Percentiles rank a stretch among this genome's conserved stretches.
These are phyloP conservation scores for Carpatolechia fugitivella DNA, from an alignment of 2,888 invertebrate species.

Conservation along the genomic window DNA sequence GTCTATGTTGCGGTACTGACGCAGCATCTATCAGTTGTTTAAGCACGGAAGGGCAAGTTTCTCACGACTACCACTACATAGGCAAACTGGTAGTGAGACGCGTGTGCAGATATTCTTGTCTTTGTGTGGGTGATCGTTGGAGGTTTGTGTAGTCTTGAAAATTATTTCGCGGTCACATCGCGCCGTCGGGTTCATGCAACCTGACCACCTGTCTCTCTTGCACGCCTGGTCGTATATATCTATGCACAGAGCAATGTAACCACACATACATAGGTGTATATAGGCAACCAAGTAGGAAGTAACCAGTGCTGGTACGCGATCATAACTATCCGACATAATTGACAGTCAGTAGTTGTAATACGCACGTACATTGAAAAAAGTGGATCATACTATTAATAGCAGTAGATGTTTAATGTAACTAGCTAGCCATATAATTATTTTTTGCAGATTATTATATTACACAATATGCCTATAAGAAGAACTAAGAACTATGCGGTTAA, in stretches of 20 bases:
- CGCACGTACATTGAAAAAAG: no score
- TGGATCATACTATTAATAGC: no score
- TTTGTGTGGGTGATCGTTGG: conserved; percentile 50
- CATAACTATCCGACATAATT: conserved; percentile 11
- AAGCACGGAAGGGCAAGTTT: conserved; percentile 59
- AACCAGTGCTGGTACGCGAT: conserved; percentile 11
- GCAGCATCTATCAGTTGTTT: conserved; percentile 34
- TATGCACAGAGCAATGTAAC: conserved; percentile 67
- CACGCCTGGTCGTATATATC: conserved; percentile 78
- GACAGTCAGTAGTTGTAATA: background rate
- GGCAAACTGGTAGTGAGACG: conserved; percentile 64
- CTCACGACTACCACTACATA: conserved; percentile 76
- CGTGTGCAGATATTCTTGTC: conserved; percentile 47
- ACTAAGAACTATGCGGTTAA: no score
- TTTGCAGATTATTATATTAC: no score
- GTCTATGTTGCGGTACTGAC: conserved; percentile 39
- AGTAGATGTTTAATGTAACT: no score
- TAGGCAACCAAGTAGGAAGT: conserved; percentile 27
- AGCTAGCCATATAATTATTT: no score
- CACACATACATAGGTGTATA: conserved; percentile 26
- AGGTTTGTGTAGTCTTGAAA: conserved; percentile 78
- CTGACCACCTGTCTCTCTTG: conserved; percentile 75
- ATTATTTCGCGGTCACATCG: conserved; percentile 79
- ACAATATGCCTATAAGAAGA: no score
- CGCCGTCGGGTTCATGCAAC: conserved; percentile 72